These are phyloP conservation scores for Corythornis vintsioides DNA, from an alignment of 2,113 vertebrate species.

Conservation along the genomic window DNA sequence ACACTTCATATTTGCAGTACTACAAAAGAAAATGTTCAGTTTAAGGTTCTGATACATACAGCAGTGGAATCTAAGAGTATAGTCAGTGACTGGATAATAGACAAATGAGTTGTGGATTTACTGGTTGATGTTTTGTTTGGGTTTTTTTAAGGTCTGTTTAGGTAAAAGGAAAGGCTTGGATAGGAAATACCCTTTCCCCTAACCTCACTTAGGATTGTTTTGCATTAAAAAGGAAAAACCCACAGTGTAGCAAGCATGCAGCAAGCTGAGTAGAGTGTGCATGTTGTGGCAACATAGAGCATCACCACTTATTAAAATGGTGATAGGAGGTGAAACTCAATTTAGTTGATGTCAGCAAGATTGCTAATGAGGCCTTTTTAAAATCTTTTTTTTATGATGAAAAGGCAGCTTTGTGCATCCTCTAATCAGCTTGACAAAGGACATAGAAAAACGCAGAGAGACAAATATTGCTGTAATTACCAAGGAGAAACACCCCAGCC, in stretches of 20 bases:
- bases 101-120: neutral
- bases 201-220: slow-evolving; percentile 10
- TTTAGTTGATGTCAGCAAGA: slow-evolving; percentile 62
- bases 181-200: slow-evolving; percentile 18
- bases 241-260: neutral
- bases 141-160: slow-evolving; percentile 7
- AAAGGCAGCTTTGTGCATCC: slow-evolving; percentile 59
- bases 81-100: neutral
- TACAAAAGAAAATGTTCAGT: slow-evolving; percentile 31
- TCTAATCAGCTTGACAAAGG: slow-evolving; percentile 61
- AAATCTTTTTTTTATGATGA: neutral
- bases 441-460: slow-evolving; percentile 38
- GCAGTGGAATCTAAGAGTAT: neutral
- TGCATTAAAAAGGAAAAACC: slow-evolving; percentile 46
- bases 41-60: slow-evolving; percentile 5
- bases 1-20: neutral
- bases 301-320: slow-evolving; percentile 15
- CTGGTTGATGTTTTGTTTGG: neutral
- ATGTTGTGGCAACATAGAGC: neutral
- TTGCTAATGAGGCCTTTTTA: slow-evolving; percentile 30
- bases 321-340: slow-evolving; percentile 53
- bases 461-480: slow-evolving; percentile 54
- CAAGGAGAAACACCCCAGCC: neutral
- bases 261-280: neutral
- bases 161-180: slow-evolving; percentile 1